Evolutionary conservation across 2,888 invertebrate genomes (phyloP).

Genomic region (Hartigia nigra): DNA sequence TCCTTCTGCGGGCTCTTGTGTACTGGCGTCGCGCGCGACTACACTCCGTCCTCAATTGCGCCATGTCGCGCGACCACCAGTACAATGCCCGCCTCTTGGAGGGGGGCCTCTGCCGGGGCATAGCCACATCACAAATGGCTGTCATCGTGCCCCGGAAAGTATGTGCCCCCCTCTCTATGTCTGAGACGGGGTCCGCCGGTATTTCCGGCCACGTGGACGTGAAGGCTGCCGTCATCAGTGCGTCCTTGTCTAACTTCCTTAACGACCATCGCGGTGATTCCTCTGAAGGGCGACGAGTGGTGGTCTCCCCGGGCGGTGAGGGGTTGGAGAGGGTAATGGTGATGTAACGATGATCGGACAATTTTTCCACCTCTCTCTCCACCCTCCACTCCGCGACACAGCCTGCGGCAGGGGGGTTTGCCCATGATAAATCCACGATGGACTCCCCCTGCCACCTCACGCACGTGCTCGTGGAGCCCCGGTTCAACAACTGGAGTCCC

Average conservation of each 20-base stretch:
- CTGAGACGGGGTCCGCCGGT: neutral
- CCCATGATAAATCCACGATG: neutral
- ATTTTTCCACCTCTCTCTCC: neutral
- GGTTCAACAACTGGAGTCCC: no score
- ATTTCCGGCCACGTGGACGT: neutral
- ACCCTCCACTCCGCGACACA: neutral
- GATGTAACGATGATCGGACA: no score
- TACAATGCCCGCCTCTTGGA: no score
- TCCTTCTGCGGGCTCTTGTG: neutral
- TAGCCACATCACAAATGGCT: neutral
- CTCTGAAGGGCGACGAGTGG: neutral
- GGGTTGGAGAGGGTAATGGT: neutral
- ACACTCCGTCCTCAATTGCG: no score
- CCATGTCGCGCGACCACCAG: no score
- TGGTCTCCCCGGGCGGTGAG: neutral
- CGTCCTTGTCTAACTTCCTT: neutral
- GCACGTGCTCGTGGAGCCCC: neutral
- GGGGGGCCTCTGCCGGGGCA: neutral
- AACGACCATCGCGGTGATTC: neutral
- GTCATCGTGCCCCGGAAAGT: neutral
- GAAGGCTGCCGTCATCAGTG: neutral
- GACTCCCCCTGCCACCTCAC: neutral
- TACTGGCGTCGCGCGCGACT: neutral
- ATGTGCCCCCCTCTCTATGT: neutral
- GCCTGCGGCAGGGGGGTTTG: neutral